These are phyloP conservation scores for Melanotaenia boesemani DNA, from an alignment of 2,797 vertebrate species.

Conservation along the genomic window DNA sequence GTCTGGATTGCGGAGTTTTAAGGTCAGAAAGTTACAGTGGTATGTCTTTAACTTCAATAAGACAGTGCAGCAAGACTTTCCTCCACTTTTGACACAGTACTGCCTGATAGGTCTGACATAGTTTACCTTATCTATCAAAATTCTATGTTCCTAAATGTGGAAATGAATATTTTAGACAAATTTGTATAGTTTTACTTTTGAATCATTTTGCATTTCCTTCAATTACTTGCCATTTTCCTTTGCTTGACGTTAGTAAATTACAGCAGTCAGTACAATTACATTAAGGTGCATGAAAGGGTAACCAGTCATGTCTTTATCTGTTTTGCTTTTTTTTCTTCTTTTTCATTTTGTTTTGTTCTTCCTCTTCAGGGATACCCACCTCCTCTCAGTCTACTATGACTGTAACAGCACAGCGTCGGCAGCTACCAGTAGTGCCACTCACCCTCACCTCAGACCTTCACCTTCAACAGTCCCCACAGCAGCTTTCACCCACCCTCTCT, in stretches of 20 bases:
- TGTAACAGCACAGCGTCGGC: slow-evolving; percentile 85
- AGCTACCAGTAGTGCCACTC: slow-evolving; percentile 85
- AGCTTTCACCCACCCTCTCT: slow-evolving; percentile 91
- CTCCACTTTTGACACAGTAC: background rate
- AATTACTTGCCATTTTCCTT: background rate
- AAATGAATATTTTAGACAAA: background rate
- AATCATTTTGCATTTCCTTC: background rate
- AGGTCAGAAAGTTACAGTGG: background rate
- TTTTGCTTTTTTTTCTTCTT: background rate
- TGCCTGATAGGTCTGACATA: background rate
- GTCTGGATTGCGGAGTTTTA: background rate
- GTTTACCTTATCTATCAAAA: background rate
- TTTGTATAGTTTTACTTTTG: background rate
- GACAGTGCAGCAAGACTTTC: background rate
- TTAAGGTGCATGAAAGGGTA: background rate
- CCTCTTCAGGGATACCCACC: slow-evolving; percentile 84
- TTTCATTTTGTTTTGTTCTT: no score
- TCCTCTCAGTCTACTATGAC: slow-evolving; percentile 83
- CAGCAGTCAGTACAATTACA: background rate
- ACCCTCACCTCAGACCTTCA: slow-evolving; percentile 89
- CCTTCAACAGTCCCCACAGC: slow-evolving; percentile 86
- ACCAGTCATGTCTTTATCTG: background rate
- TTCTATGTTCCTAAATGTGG: no score
- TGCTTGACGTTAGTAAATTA: background rate
- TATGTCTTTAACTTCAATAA: background rate